Percentiles rank a stretch among this genome's conserved stretches.
Conservation (phyloP, 2,797 vertebrate genomes). For the Gymnodraco acuticeps region DNA sequence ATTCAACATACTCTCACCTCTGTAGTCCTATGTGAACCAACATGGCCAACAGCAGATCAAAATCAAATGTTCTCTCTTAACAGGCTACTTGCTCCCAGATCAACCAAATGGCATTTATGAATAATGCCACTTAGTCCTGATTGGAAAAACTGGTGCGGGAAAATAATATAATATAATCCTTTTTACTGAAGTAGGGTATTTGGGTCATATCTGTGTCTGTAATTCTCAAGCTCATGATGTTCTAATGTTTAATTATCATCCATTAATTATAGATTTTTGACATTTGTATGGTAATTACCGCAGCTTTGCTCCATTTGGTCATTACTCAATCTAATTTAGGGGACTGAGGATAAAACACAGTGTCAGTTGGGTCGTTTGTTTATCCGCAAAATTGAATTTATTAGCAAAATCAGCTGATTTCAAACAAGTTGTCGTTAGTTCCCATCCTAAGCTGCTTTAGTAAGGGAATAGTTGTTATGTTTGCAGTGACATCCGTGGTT, state of each 20-base stretch:
- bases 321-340: slow-evolving; percentile 65
- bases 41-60: slow-evolving; percentile 59
- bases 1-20: slow-evolving; percentile 23
- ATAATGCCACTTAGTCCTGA: slow-evolving; percentile 83
- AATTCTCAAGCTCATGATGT: slow-evolving; percentile 70
- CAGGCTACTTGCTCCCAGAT: slow-evolving; percentile 75
- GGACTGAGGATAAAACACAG: slow-evolving; percentile 44
- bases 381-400: slow-evolving; percentile 45
- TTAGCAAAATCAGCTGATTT: slow-evolving; percentile 62
- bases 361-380: slow-evolving; percentile 35
- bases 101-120: slow-evolving; percentile 75
- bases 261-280: slow-evolving; percentile 70
- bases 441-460: slow-evolving; percentile 30
- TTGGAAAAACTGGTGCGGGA: slow-evolving; percentile 71
- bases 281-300: slow-evolving; percentile 76
- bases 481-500: slow-evolving; percentile 18
- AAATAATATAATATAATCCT: slow-evolving; percentile 78
- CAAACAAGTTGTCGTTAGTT: slow-evolving; percentile 37
- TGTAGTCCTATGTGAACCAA: slow-evolving; percentile 44
- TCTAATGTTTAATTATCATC: slow-evolving; percentile 69
- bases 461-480: slow-evolving; percentile 10
- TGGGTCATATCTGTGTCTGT: slow-evolving; percentile 81
- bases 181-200: slow-evolving; percentile 74
- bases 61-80: slow-evolving; percentile 68
- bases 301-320: slow-evolving; percentile 63